phyloP scores from a whole-genome alignment of 2,888 invertebrate species.

The Melolontha melolontha region DNA sequence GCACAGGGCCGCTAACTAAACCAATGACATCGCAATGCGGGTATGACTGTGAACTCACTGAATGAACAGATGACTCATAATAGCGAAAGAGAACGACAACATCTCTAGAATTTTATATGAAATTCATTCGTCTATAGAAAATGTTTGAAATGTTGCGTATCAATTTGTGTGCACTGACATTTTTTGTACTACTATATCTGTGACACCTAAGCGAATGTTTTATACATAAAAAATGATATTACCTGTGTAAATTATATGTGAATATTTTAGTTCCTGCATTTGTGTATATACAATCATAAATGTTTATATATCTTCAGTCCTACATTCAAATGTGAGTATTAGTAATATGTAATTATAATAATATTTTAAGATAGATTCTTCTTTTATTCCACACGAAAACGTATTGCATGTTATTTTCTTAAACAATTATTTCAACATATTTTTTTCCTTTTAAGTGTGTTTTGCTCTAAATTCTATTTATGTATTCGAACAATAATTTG shows the following conservation, averaged over 20 bases:
- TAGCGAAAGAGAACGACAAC: conserved; percentile 39
- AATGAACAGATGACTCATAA: conserved; percentile 57
- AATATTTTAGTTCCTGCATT: conserved; percentile 44
- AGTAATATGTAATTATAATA: neutral
- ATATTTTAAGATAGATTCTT: neutral
- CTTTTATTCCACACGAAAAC: conserved; percentile 5
- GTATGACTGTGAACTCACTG: conserved; percentile 53
- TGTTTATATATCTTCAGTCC: conserved; percentile 38
- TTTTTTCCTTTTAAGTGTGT: neutral
- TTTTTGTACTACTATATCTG: conserved; percentile 40
- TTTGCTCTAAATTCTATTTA: conserved; percentile 12
- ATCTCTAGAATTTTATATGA: conserved; percentile 32
- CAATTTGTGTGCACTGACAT: conserved; percentile 33
- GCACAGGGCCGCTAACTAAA: conserved; percentile 49
- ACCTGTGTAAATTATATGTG: conserved; percentile 48
- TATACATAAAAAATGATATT: conserved; percentile 44
- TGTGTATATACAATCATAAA: conserved; percentile 41
- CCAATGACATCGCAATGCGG: conserved; percentile 61
- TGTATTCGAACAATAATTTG: conserved; percentile 2
- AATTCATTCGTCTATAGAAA: conserved; percentile 33
- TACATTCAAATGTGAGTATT: conserved; percentile 37
- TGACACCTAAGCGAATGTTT: conserved; percentile 29
- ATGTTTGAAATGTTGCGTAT: conserved; percentile 40
- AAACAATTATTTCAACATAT: neutral
- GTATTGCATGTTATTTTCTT: neutral